Base-by-base conservation (phyloP, 2,888 invertebrate species). In the Harpalus rubripes region DNA sequence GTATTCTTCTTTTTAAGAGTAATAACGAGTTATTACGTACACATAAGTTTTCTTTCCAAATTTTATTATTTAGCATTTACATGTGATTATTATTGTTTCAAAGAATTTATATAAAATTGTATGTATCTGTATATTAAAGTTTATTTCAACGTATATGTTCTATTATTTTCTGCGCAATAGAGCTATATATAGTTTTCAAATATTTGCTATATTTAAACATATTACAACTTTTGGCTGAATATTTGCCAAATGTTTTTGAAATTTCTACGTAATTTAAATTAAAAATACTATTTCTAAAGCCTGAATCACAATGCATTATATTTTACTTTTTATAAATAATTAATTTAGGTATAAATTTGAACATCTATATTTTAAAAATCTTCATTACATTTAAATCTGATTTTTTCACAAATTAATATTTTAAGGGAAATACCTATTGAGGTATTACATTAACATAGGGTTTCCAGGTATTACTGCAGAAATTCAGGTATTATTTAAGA, bases 21-120 rank as follows among this genome's bases (percentile, higher is more conserved):
- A 78, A 78, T 78, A 78, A 78, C 52, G 6, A 26, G 56, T 78
- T 78, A 78, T 58, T 78, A 74, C 74, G 52, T 74, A 52, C 78
- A 58, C 8, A 52, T 8, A 74, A 32, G 16, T 15, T 32, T 18
- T 52, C 16, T 22, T 74, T 74, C 72, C 44, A 58, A 22, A 58
- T 58, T 78, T 78, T 32, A 58, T 58, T 26, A 7, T 78, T 58
- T 78, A 78, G 78, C 78, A 78, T 78, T 78, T 78, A 78, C n/a
- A 26, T 78, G n/a, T 78, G 58, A 78, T 78, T 41, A 44, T 72
- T 41, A 44, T 72, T 41, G 7, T 72, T 44, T 68, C n/a, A 68
- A 74, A 74, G 4, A 15, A 44, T 74, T 74, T 74, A 74, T 74
- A 74, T 74, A 15, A 74, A 74, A 74, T 8, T 74, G 44, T 74